A percentile compares a stretch with the other conserved stretches of the same genome.
Evolutionary conservation across 2,888 invertebrate species (phyloP).

Genomic region (Trachelus stipa): DNA sequence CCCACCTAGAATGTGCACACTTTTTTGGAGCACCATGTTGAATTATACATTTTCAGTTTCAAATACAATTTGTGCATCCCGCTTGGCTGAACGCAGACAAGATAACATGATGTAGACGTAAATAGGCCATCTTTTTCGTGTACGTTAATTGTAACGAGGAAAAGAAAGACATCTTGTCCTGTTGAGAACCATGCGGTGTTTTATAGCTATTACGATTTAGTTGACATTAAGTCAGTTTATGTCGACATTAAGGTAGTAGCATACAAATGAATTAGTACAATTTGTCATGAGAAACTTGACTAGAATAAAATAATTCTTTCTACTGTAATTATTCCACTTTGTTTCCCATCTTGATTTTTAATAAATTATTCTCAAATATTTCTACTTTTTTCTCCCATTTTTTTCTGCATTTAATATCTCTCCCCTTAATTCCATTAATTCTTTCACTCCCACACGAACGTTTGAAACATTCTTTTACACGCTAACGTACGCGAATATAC

Average conservation of each 20-base stretch:
- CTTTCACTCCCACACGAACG: not conserved
- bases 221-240: not conserved
- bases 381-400: not conserved
- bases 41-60: not conserved
- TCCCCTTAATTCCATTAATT: not conserved
- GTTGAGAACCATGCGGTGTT: not conserved
- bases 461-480: not conserved
- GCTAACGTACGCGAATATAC: not conserved
- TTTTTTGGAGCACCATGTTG: not conserved
- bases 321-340: slow-evolving; percentile 3
- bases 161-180: not conserved
- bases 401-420: not conserved
- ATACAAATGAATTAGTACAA: not conserved
- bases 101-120: not conserved
- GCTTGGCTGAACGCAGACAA: not conserved
- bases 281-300: not conserved
- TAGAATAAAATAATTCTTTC: slow-evolving; percentile 9
- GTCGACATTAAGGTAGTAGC: not conserved
- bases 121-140: not conserved
- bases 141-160: not conserved
- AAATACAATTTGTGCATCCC: not conserved
- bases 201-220: not conserved
- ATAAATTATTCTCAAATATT: not conserved
- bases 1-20: not conserved
- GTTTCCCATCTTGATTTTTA: not conserved